phyloP scores from a whole-genome alignment of 2,113 vertebrate species.

The Melospiza georgiana region DNA sequence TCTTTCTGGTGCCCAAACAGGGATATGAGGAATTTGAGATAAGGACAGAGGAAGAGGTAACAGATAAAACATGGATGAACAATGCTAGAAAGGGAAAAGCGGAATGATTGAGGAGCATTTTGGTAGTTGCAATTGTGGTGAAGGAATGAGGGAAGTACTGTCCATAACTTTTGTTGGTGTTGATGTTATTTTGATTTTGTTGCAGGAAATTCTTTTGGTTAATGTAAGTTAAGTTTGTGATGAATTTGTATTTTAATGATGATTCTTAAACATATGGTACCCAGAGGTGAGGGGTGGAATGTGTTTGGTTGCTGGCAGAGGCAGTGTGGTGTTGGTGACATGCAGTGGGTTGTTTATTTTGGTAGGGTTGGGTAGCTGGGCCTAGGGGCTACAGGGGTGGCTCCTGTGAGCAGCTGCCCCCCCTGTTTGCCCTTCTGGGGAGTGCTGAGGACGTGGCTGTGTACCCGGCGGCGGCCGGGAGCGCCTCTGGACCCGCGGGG shows the following conservation, averaged over 20 bases:
- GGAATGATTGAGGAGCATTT: neutral
- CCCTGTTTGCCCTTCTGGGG: neutral
- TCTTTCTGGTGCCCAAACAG: neutral
- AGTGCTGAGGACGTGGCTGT: neutral
- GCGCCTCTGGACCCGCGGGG: rapidly evolving
- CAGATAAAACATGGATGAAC: neutral
- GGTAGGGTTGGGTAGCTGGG: neutral
- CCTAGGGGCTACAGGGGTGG: rapidly evolving
- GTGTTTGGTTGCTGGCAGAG: neutral
- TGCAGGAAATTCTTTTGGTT: neutral
- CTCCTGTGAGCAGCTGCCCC: neutral
- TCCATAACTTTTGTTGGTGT: neutral
- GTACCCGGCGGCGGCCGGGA: rapidly evolving
- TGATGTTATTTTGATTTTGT: neutral
- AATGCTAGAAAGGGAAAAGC: neutral
- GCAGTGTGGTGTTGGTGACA: neutral
- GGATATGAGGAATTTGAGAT: neutral
- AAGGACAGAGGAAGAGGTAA: neutral
- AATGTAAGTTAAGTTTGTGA: neutral
- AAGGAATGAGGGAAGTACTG: neutral
- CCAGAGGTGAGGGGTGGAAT: neutral
- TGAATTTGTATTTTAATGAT: neutral
- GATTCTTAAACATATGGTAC: neutral
- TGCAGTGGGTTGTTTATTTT: neutral
- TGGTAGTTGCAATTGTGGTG: neutral